phyloP scores from a whole-genome alignment of 2,888 invertebrate genomes.

The Ypsolopha sequella region DNA sequence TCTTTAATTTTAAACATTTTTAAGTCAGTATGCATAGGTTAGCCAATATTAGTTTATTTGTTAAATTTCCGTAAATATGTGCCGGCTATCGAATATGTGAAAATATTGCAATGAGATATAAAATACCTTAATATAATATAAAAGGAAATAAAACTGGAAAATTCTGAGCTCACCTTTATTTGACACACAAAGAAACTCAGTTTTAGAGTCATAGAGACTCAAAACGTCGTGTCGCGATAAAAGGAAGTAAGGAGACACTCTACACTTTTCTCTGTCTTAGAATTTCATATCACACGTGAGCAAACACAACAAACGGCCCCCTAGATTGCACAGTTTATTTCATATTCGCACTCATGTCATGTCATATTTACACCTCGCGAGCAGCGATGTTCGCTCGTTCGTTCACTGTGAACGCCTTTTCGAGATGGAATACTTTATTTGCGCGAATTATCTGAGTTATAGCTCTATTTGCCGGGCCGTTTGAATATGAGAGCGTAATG shows the following conservation, averaged over 20 bases:
- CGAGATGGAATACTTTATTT: not conserved
- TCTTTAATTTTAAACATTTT: too few species aligned
- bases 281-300: conserved; percentile 35
- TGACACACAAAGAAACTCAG: too few species aligned
- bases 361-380: conserved; percentile 48
- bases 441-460: not conserved
- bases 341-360: conserved; percentile 54
- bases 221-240: too few species aligned
- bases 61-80: too few species aligned
- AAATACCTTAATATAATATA: too few species aligned
- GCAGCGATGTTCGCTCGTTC: not conserved
- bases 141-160: too few species aligned
- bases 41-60: too few species aligned
- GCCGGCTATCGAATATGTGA: too few species aligned
- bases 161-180: too few species aligned
- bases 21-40: too few species aligned
- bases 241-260: not conserved
- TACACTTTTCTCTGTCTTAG: conserved; percentile 7
- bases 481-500: not conserved
- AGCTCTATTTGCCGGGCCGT: not conserved
- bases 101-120: too few species aligned
- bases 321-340: conserved; percentile 59
- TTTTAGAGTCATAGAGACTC: too few species aligned
- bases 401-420: not conserved
- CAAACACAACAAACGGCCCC: conserved; percentile 44